Percentiles rank a stretch among this genome's conserved stretches.
Evolutionary conservation across 2,888 invertebrate species (phyloP).

Genomic region (Cryptus viduatorius): DNA sequence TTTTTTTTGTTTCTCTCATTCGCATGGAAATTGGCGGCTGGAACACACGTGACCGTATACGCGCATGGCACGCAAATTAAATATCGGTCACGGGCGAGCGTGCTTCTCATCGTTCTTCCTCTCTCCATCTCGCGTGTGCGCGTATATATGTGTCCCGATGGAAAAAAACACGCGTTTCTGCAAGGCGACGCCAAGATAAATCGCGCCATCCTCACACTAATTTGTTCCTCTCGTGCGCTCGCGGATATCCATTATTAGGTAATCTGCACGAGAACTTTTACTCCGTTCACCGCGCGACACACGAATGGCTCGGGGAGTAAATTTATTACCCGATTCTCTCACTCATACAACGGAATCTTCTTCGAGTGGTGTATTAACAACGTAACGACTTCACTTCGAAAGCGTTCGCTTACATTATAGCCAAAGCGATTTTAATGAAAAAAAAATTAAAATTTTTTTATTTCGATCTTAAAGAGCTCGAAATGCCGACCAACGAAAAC

Average conservation of each 20-base stretch:
- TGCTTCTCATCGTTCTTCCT: constrained; percentile 53
- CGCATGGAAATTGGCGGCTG: constrained; percentile 34
- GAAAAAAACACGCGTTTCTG: constrained; percentile 65
- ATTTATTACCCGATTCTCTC: constrained; percentile 61
- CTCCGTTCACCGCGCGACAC: constrained; percentile 64
- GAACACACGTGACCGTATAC: constrained; percentile 47
- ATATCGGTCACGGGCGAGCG: constrained; percentile 73
- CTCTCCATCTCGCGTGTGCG: constrained; percentile 77
- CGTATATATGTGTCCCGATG: constrained; percentile 69
- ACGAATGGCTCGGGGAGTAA: constrained; percentile 67
- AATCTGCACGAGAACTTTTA: constrained; percentile 78
- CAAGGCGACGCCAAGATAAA: constrained; percentile 81
- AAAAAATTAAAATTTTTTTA: background rate
- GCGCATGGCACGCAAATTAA: constrained; percentile 79
- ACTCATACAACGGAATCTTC: constrained; percentile 36
- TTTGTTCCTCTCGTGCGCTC: constrained; percentile 80
- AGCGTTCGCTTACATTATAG: background rate
- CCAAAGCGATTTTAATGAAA: background rate
- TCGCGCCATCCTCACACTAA: constrained; percentile 77
- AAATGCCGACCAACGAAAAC: background rate
- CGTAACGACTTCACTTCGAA: constrained; percentile 20
- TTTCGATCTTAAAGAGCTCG: background rate
- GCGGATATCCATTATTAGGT: constrained; percentile 82
- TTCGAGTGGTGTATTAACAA: constrained; percentile 24
- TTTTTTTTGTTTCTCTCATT: constrained; percentile 34